Percentiles rank a stretch among this genome's conserved stretches.
phyloP scores from a whole-genome alignment of 2,888 invertebrate species.

The Leptopilina syphax region DNA sequence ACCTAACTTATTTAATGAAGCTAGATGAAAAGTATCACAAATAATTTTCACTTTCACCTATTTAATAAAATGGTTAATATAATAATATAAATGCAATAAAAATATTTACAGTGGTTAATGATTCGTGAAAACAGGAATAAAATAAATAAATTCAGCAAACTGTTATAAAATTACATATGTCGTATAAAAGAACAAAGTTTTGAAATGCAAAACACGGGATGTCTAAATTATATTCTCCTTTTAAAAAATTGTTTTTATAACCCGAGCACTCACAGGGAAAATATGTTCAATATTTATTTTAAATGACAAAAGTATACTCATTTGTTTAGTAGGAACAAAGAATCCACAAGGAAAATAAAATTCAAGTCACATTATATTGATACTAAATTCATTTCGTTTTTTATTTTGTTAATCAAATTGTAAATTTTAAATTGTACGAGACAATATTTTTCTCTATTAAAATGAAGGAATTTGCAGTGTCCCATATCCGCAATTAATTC shows the following conservation, averaged over 20 bases:
- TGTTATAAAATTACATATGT: slow-evolving; percentile 5
- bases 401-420: not conserved
- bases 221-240: not conserved
- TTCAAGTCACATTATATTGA: not conserved
- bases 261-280: not conserved
- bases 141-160: slow-evolving; percentile 1
- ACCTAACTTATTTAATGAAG: too few species aligned
- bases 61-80: slow-evolving; percentile 11
- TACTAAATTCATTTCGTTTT: not conserved
- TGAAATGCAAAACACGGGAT: slow-evolving; percentile 13
- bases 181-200: slow-evolving; percentile 21
- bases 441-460: slow-evolving; percentile 10
- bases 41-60: not conserved
- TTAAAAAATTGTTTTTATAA: not conserved
- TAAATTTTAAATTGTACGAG: not conserved
- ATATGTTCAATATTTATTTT: not conserved
- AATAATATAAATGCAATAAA: slow-evolving; percentile 16
- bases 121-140: not conserved
- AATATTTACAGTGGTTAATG: slow-evolving; percentile 18
- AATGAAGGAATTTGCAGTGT: not conserved
- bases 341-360: not conserved
- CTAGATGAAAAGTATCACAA: too few species aligned
- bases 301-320: not conserved
- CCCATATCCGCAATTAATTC: slow-evolving; percentile 28
- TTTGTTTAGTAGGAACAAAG: not conserved